phyloP scores from a whole-genome alignment of 2,113 vertebrate genomes.

The Progne subis region DNA sequence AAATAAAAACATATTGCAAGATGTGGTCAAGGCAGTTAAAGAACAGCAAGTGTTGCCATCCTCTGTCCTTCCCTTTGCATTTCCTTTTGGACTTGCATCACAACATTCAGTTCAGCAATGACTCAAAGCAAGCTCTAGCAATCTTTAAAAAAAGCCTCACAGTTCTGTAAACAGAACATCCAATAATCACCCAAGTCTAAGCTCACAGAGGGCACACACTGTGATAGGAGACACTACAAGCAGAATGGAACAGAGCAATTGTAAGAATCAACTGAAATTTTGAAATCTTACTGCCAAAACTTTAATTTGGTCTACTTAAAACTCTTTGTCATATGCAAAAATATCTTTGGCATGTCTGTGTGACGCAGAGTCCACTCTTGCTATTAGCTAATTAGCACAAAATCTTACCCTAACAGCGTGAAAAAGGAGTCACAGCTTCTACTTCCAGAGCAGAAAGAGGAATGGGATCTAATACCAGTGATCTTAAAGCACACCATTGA shows the following conservation, averaged over 20 bases:
- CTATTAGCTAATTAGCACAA: not conserved
- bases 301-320: not conserved
- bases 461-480: not conserved
- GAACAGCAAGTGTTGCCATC: not conserved
- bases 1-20: not conserved
- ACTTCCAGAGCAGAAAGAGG: not conserved
- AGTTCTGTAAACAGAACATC: not conserved
- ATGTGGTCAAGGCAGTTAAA: not conserved
- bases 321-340: not conserved
- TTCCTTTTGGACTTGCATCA: not conserved
- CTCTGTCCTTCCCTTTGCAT: not conserved
- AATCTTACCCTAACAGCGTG: not conserved
- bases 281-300: not conserved
- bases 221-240: fast-evolving
- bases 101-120: not conserved
- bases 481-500: not conserved
- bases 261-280: fast-evolving
- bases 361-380: not conserved
- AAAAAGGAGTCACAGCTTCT: not conserved
- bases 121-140: not conserved
- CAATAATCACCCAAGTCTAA: not conserved
- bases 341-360: fast-evolving
- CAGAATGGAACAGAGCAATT: not conserved
- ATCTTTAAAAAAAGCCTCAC: not conserved
- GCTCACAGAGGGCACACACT: not conserved